Evolutionary conservation across 2,113 vertebrate species (phyloP).

Genomic region (Caloenas nicobarica): DNA sequence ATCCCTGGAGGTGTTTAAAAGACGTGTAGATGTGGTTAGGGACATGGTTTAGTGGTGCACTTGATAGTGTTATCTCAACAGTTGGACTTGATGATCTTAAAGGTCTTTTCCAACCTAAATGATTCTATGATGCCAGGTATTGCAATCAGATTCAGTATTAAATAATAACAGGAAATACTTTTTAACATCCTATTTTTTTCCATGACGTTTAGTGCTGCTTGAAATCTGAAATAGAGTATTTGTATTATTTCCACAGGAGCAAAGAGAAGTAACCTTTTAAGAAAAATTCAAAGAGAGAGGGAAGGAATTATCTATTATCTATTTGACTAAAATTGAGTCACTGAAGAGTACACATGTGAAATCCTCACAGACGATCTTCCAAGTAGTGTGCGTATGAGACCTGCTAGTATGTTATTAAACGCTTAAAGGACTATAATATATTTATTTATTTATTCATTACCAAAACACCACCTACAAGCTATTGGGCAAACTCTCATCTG

Average conservation of each 20-base stretch:
- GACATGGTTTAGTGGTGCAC: too few species aligned
- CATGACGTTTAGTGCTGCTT: background rate
- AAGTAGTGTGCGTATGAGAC: background rate
- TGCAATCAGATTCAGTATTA: background rate
- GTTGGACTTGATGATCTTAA: too few species aligned
- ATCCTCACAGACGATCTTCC: background rate
- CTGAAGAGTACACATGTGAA: background rate
- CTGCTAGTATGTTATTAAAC: background rate
- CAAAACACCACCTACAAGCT: background rate
- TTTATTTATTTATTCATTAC: background rate
- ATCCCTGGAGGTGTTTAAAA: too few species aligned
- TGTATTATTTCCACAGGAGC: constrained; percentile 33
- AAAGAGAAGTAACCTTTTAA: constrained; percentile 44
- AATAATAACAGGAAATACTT: constrained; percentile 40
- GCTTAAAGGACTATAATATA: background rate
- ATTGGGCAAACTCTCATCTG: background rate
- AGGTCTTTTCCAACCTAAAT: too few species aligned
- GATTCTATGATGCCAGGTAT: background rate
- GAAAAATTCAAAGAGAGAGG: background rate
- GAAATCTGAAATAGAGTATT: constrained; percentile 44
- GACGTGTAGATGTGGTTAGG: too few species aligned
- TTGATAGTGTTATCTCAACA: too few species aligned
- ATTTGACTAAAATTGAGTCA: background rate
- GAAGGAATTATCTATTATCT: background rate
- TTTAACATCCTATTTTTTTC: background rate